Conservation (phyloP, 2,888 invertebrate genomes). For the Coenonympha arcania region DNA sequence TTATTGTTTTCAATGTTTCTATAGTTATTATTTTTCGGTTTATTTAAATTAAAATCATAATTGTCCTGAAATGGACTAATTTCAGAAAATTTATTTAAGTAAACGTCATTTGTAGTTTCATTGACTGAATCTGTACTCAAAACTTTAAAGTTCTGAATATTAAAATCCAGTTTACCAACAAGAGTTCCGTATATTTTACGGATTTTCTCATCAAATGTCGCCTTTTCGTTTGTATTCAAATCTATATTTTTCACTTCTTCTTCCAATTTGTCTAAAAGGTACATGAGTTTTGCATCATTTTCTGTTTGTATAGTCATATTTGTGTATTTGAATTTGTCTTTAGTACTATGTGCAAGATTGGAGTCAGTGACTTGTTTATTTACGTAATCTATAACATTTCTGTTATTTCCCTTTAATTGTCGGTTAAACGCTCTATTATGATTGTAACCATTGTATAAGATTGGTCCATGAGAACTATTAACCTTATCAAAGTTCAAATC, state of each 20-base stretch:
- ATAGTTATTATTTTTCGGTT: not conserved
- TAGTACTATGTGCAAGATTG: conserved; percentile 12
- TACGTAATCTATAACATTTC: not conserved
- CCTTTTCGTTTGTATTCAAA: conserved; percentile 43
- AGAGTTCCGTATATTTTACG: conserved; percentile 46
- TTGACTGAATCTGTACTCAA: not conserved
- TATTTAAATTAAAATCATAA: not conserved
- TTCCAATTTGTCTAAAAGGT: conserved; percentile 49
- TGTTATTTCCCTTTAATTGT: not conserved
- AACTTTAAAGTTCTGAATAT: not conserved
- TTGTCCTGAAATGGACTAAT: not conserved
- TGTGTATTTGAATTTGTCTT: not conserved
- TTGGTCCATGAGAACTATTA: not conserved
- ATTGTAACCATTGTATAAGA: not conserved
- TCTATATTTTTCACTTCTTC: conserved; percentile 49
- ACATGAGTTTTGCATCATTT: conserved; percentile 44
- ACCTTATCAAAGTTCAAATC: not conserved
- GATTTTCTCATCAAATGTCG: conserved; percentile 52
- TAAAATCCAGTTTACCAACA: conserved; percentile 9
- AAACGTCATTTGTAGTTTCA: not conserved
- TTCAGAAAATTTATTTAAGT: not conserved
- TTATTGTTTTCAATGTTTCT: conserved; percentile 1
- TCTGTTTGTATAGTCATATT: conserved; percentile 12
- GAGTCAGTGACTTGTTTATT: not conserved
- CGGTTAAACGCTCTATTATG: not conserved